Evolutionary conservation across 2,797 vertebrate species (phyloP).

Genomic region (Percopsis omiscomaycus): DNA sequence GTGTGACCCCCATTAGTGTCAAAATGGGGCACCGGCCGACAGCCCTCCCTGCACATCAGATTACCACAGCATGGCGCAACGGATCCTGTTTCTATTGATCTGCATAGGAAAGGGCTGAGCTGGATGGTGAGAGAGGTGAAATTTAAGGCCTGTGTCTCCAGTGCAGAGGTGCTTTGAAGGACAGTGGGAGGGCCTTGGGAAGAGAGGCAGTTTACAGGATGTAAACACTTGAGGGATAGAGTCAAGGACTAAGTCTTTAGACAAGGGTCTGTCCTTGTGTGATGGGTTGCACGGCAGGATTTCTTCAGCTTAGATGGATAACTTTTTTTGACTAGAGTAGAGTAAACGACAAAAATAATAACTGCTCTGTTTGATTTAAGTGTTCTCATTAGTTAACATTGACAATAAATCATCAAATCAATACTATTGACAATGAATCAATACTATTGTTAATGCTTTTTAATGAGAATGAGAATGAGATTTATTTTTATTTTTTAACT

Average conservation of each 20-base stretch:
- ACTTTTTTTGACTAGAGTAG: not conserved
- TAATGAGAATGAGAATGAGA: too few relatives aligned
- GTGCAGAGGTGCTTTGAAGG: constrained; percentile 77
- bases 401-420: too few relatives aligned
- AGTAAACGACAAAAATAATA: too few relatives aligned
- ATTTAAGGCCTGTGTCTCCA: constrained; percentile 68
- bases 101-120: constrained; percentile 75
- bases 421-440: too few relatives aligned
- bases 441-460: too few relatives aligned
- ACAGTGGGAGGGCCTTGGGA: constrained; percentile 45
- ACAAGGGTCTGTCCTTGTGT: not conserved
- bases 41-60: constrained; percentile 63
- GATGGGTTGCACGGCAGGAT: constrained; percentile 12
- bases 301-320: constrained; percentile 2
- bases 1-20: constrained; percentile 60
- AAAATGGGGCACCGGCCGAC: constrained; percentile 65
- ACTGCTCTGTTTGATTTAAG: too few relatives aligned
- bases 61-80: constrained; percentile 67
- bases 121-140: constrained; percentile 77
- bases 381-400: too few relatives aligned
- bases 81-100: constrained; percentile 82
- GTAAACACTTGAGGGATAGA: constrained; percentile 11
- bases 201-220: constrained; percentile 23
- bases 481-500: too few relatives aligned
- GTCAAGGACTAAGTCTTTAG: constrained; percentile 3